Conservation (phyloP, 2,113 vertebrate species). For the Ascaphus truei region DNA sequence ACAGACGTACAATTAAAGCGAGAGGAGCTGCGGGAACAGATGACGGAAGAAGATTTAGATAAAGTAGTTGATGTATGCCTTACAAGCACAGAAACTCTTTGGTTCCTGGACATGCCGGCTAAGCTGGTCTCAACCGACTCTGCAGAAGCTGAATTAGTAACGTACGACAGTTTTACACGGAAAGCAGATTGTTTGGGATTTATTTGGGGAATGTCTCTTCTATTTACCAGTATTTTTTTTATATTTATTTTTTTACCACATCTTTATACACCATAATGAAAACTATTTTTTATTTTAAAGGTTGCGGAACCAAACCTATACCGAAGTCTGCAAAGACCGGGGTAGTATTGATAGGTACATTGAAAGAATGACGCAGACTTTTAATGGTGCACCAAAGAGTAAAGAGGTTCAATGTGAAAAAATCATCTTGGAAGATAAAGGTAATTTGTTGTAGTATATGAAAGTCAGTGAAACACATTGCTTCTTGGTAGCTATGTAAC, state of each 20-base stretch:
- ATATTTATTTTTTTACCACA: no score
- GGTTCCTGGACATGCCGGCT: constrained; percentile 67
- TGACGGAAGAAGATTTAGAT: constrained; percentile 64
- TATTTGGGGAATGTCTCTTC: no score
- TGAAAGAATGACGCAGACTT: constrained; percentile 77
- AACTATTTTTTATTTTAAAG: constrained; percentile 49
- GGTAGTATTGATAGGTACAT: constrained; percentile 65
- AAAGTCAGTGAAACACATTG: no score
- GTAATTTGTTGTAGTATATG: constrained; percentile 47
- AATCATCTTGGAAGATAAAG: constrained; percentile 65
- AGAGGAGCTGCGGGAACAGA: constrained; percentile 46
- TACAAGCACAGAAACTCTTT: constrained; percentile 69
- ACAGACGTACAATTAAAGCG: constrained; percentile 56
- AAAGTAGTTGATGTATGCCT: constrained; percentile 60
- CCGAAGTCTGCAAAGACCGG: constrained; percentile 63
- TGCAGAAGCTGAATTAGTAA: constrained; percentile 59
- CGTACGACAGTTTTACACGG: no score
- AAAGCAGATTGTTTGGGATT: no score
- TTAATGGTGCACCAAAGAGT: constrained; percentile 67
- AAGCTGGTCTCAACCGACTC: constrained; percentile 62
- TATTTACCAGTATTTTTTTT: constrained; percentile 9
- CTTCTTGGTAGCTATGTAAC: no score
- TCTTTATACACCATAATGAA: no score
- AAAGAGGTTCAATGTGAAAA: constrained; percentile 77
- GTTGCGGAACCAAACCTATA: constrained; percentile 62